phyloP scores from a whole-genome alignment of 64 coral and sea anemone species.

The Stichodactyla helianthus region DNA sequence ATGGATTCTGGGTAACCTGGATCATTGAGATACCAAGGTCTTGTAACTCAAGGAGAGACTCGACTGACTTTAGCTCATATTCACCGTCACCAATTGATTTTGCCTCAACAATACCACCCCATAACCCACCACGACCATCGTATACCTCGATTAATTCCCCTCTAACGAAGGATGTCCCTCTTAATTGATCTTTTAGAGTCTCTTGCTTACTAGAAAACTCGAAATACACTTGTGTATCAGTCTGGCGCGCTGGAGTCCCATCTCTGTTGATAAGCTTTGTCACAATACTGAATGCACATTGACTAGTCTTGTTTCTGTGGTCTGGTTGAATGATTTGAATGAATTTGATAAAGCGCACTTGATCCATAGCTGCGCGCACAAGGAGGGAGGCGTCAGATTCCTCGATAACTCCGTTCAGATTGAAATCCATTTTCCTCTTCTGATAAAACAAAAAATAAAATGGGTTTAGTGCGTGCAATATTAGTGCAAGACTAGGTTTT shows the following conservation, averaged over 20 bases:
- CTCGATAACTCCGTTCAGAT: conserved; percentile 41
- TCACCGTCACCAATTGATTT: neutral
- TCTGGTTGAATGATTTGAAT: conserved; percentile 40
- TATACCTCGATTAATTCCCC: conserved; percentile 39
- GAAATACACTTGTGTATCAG: conserved; percentile 36
- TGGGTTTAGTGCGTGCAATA: neutral
- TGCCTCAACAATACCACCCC: conserved; percentile 43
- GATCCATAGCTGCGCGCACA: conserved; percentile 34
- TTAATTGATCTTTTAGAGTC: conserved; percentile 14
- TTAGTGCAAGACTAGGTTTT: neutral
- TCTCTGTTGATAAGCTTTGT: conserved; percentile 13
- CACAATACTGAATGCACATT: conserved; percentile 34
- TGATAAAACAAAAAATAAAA: conserved; percentile 11
- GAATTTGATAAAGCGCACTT: conserved; percentile 27
- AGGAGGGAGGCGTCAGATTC: conserved; percentile 57
- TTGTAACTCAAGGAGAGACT: conserved; percentile 27
- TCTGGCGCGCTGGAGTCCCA: neutral
- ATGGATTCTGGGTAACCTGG: conserved; percentile 34
- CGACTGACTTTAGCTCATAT: neutral
- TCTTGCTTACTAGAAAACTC: conserved; percentile 38
- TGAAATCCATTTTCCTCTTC: conserved; percentile 57
- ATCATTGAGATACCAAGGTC: conserved; percentile 47
- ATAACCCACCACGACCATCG: conserved; percentile 37
- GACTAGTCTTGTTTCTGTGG: conserved; percentile 26
- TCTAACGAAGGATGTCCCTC: neutral